phyloP scores from a whole-genome alignment of 2,797 vertebrate species.

The Chiroxiphia lanceolata region DNA sequence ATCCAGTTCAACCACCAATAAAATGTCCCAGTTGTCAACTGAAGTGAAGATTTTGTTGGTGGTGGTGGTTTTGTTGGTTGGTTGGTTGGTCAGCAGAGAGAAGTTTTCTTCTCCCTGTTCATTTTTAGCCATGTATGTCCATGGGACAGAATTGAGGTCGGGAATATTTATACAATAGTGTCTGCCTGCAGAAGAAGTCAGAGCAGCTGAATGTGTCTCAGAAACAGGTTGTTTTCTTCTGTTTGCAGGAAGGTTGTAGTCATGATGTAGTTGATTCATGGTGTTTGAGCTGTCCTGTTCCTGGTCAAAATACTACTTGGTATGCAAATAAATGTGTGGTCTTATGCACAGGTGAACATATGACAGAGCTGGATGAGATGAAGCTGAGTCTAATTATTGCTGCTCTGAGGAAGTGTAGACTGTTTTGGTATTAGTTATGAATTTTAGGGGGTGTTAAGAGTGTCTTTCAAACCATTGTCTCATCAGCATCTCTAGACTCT shows the following conservation, averaged over 20 bases:
- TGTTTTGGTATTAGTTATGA: neutral
- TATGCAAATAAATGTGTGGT: neutral
- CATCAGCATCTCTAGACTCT: neutral
- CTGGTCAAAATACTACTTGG: neutral
- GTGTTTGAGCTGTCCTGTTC: neutral
- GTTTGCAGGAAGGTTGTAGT: neutral
- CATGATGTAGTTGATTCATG: neutral
- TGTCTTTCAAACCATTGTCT: neutral
- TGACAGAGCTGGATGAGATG: neutral
- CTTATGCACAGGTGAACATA: neutral
- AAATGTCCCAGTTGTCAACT: neutral
- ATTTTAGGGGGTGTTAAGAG: neutral
- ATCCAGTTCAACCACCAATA: neutral
- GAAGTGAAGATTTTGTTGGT: neutral
- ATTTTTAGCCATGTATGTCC: fast-evolving
- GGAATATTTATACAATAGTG: neutral
- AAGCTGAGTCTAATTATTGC: neutral
- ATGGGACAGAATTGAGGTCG: neutral
- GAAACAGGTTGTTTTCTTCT: neutral
- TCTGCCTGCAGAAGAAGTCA: neutral
- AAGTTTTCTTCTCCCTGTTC: neutral
- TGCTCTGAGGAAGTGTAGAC: neutral
- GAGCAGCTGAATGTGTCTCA: neutral
- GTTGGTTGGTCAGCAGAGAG: neutral
- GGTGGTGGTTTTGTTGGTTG: neutral